Percentiles rank a stretch among this genome's conserved stretches.
phyloP scores from a whole-genome alignment of 2,113 vertebrate species.

The Phalacrocorax brasilianus region DNA sequence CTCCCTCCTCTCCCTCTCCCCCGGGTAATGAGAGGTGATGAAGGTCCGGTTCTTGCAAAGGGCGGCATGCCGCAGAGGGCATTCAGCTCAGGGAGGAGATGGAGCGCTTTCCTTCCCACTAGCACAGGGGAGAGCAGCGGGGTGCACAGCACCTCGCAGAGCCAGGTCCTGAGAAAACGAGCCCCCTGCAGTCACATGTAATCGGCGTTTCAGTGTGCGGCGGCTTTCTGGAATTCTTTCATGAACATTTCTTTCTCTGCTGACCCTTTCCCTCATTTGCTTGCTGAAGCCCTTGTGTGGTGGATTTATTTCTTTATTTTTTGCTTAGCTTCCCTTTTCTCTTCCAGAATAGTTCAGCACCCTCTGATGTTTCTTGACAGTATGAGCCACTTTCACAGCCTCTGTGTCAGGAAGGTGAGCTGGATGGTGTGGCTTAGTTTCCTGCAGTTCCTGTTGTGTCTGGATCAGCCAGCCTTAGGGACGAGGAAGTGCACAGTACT shows the following conservation, averaged over 20 bases:
- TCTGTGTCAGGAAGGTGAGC: neutral
- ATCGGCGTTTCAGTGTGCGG: neutral
- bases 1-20: neutral
- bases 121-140: accelerated
- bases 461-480: neutral
- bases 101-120: accelerated
- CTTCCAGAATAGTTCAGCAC: neutral
- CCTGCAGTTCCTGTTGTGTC: neutral
- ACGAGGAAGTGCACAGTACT: neutral
- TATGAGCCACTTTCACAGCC: neutral
- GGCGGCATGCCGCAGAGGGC: neutral
- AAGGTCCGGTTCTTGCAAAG: neutral
- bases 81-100: neutral
- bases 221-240: neutral
- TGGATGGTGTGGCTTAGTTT: neutral
- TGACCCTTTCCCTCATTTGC: neutral
- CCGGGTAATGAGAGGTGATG: accelerated
- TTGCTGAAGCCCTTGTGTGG: neutral
- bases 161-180: neutral
- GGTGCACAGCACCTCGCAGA: neutral
- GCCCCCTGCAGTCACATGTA: accelerated
- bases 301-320: neutral
- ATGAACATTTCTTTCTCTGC: neutral
- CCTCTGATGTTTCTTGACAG: neutral
- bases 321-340: neutral